Evolutionary conservation across 2,797 vertebrate species (phyloP).

Genomic region (Thaleichthys pacificus): DNA sequence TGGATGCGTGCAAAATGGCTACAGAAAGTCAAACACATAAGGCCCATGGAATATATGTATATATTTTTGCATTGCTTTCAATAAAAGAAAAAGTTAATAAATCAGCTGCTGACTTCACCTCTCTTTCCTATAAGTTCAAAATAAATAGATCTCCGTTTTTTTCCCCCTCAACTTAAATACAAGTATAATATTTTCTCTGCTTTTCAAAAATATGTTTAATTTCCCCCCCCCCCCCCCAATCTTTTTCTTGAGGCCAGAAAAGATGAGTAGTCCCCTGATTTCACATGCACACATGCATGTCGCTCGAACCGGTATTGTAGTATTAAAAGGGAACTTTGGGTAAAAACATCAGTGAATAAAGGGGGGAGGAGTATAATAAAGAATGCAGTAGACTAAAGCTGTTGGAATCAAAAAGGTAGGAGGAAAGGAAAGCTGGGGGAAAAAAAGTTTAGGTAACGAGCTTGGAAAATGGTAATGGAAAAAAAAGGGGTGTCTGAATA

Average conservation of each 20-base stretch:
- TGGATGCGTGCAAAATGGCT: conserved; percentile 86
- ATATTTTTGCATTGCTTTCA: conserved; percentile 72
- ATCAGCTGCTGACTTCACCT: conserved; percentile 63
- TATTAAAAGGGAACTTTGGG: conserved; percentile 51
- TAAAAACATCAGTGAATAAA: conserved; percentile 37
- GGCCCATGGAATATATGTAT: conserved; percentile 75
- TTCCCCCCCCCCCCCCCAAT: too few relatives aligned
- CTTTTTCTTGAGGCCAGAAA: conserved; percentile 42
- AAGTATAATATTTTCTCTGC: conserved; percentile 72
- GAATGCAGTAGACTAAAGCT: conserved; percentile 48
- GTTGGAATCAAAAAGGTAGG: conserved; percentile 63
- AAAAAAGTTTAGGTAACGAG: conserved; percentile 30
- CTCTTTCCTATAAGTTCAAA: conserved; percentile 69
- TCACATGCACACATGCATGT: conserved; percentile 55
- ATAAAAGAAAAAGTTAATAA: conserved; percentile 62
- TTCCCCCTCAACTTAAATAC: conserved; percentile 72
- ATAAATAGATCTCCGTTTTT: conserved; percentile 77
- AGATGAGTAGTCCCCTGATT: conserved; percentile 43
- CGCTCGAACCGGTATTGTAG: conserved; percentile 55
- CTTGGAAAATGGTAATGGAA: conserved; percentile 47
- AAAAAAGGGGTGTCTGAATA: conserved; percentile 52
- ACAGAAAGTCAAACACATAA: conserved; percentile 84
- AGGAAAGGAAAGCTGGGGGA: conserved; percentile 52
- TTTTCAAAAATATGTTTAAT: conserved; percentile 66
- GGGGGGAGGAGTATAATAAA: conserved; percentile 36